Evolutionary conservation across 2,888 invertebrate genomes (phyloP), one percentile per base, ranked within the genome.

Genomic region (Pilophorus perplexus): DNA sequence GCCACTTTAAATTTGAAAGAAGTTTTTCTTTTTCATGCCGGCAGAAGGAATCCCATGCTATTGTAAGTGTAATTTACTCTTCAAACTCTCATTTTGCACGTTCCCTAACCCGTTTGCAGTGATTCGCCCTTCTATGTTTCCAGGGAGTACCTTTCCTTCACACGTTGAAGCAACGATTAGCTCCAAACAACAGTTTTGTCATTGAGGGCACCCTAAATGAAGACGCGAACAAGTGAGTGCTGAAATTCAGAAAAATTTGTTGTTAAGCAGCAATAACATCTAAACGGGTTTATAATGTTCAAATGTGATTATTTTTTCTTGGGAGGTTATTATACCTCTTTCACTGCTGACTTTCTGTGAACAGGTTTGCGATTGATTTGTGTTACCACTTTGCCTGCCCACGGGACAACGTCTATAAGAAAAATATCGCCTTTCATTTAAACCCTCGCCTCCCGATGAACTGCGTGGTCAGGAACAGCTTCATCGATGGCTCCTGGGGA

Each of bases 61-160:
- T n/a, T n/a, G n/a, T n/a, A n/a, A n/a, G n/a, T n/a, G n/a, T n/a
- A n/a, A n/a, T n/a, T n/a, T n/a, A n/a, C n/a, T n/a, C n/a, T n/a
- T n/a, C n/a, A n/a, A n/a, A n/a, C n/a, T n/a, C n/a, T n/a, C n/a
- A n/a, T n/a, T n/a, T n/a, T n/a, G n/a, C n/a, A n/a, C n/a, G n/a
- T n/a, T n/a, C n/a, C n/a, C n/a, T n/a, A n/a, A n/a, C n/a, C n/a
- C n/a, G n/a, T n/a, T n/a, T n/a, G n/a, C n/a, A n/a, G n/a, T n/a
- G n/a, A n/a, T n/a, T n/a, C n/a, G n/a, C n/a, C n/a, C n/a, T n/a
- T n/a, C n/a, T n/a, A n/a, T n/a, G n/a, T 38, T 62, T 48, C 2
- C 48, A 62, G 62, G 33, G 62, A 1, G 62, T 62, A 3, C 62
- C 62, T 5, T 62, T 62, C 20, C 20, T 62, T 14, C 62, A 62